phyloP scores from a whole-genome alignment of 2,888 invertebrate genomes.

The Amblyjoppa fuscipennis region DNA sequence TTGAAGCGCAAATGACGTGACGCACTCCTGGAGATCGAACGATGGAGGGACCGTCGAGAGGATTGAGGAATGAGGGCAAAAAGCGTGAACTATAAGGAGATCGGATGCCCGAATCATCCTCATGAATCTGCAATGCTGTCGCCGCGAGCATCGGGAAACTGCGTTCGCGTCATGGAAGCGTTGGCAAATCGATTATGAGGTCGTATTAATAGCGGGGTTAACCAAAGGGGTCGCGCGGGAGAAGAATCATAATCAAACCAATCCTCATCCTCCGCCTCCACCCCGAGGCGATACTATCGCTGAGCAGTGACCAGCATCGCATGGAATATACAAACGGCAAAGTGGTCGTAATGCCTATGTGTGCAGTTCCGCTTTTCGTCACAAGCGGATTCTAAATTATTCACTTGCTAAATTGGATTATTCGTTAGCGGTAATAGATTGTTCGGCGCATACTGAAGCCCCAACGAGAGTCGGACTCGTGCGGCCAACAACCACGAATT shows the following conservation, averaged over 20 bases:
- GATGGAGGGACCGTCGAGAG: background rate
- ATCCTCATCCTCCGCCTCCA: background rate
- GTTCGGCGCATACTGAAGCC: background rate
- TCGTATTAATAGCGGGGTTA: conserved; percentile 19
- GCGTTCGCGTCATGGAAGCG: conserved; percentile 5
- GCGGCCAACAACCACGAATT: background rate
- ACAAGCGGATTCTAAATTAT: conserved; percentile 45
- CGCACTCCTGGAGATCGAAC: background rate
- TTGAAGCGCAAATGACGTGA: background rate
- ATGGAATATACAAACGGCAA: conserved; percentile 10
- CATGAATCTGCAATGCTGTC: conserved; percentile 34
- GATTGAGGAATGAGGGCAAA: conserved; percentile 15
- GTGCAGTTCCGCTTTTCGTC: background rate
- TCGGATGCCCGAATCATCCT: background rate
- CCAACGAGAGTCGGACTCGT: no score
- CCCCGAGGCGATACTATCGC: background rate
- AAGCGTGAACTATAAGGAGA: conserved; percentile 21
- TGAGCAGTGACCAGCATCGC: background rate
- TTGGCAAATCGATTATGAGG: conserved; percentile 46
- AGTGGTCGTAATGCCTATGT: background rate
- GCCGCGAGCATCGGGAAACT: background rate
- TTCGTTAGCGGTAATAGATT: conserved; percentile 46
- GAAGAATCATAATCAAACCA: conserved; percentile 43
- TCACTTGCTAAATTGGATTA: conserved; percentile 53
- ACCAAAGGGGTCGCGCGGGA: background rate